Base-by-base conservation (phyloP, 2,888 invertebrate species). In the Drosophila macrospina region DNA sequence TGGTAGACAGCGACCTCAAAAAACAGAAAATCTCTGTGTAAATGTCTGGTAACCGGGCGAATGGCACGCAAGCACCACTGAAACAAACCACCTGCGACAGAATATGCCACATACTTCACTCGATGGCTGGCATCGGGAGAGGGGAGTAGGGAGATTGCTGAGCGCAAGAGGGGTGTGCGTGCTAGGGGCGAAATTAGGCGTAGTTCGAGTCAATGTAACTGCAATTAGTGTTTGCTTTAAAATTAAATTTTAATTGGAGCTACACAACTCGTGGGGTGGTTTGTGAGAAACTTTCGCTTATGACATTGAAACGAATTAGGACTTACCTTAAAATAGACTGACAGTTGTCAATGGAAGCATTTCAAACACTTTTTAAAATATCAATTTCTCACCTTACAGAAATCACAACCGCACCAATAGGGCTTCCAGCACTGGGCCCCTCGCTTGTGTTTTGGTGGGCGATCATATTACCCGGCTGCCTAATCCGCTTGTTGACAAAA, bases 11-110 rank as follows among this genome's bases (percentile, higher is more conserved):
- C 74, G 71, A 54, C 45, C 45, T 47, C 69, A 71, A 70, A 73
- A 56, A 59, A 55, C 55, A 62, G 54, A 62, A 84, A 89, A 89
- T 89, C 90, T 88, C 56, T 85, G 79, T 86, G 78, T 78, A 78
- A 74, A 66, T 63, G 74, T 50, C 37, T 37, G 24, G 5, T 59
- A 63, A 69, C 60, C 55, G 32, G 50, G 75, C 64, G 42, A 71
- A 59, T 55, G 61, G 54, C 88, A 88, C 87, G 85, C 88, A 86
- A 42, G 57, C 62, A 60, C 56, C 59, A 44, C 50, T 76, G 74
- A 87, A 80, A 79, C 61, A 57, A 82, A 78, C 89, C 90, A 90
- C 90, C 90, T 90, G 90, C 89, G 64, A 56, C 75, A 80, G 59
- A 63, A 61, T 63, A 36, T 52, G 30, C 50, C 26, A 24, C 39